A percentile compares a stretch with the other conserved stretches of the same genome.
Evolutionary conservation across 2,113 vertebrate species (phyloP).

Genomic region (Pachycephala philippinensis): DNA sequence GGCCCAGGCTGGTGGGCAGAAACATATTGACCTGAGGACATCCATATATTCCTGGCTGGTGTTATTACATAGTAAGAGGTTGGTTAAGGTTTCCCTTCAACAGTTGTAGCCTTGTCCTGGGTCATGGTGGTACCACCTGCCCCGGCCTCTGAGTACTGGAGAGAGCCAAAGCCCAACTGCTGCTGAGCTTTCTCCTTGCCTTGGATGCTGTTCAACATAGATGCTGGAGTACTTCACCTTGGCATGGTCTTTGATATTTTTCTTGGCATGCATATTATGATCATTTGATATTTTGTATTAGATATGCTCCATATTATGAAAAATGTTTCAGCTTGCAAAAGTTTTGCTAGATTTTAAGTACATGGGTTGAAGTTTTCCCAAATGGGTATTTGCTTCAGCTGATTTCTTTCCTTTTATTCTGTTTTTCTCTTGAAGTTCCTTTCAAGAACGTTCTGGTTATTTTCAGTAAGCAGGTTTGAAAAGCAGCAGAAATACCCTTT

Average conservation of each 20-base stretch:
- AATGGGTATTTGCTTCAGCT: background rate
- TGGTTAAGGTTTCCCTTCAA: background rate
- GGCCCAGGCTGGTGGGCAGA: background rate
- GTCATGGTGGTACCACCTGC: background rate
- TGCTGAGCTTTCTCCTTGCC: background rate
- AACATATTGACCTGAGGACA: background rate
- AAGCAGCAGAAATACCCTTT: constrained; percentile 18
- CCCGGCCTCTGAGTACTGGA: background rate
- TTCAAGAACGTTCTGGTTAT: background rate
- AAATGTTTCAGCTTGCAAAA: background rate
- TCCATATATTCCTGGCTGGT: background rate
- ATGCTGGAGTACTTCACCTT: background rate
- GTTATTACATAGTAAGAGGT: background rate
- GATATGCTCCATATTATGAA: background rate
- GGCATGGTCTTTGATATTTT: background rate
- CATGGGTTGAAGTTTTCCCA: background rate
- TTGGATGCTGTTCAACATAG: background rate
- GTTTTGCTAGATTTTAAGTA: background rate
- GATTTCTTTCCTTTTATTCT: background rate
- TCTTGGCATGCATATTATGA: background rate
- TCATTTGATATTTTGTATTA: background rate
- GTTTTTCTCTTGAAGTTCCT: background rate
- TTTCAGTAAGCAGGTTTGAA: constrained; percentile 13
- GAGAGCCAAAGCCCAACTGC: background rate
- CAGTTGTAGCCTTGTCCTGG: background rate